Percentiles rank a stretch among this genome's conserved stretches.
Conservation (phyloP, 2,888 invertebrate genomes). For the Apotomis capreana region DNA sequence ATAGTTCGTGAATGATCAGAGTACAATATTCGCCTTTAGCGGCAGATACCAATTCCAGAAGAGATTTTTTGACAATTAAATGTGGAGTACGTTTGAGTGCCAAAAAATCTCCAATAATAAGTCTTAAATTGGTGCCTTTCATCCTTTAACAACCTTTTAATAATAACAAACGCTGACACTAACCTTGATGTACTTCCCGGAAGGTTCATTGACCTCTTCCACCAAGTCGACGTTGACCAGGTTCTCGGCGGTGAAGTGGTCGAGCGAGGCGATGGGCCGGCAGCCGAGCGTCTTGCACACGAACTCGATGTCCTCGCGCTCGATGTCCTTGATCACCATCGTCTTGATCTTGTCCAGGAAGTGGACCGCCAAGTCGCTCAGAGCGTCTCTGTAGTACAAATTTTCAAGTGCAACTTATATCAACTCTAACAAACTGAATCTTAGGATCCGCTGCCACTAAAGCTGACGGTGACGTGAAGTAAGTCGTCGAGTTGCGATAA, state of each 20-base stretch:
- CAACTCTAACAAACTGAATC: no score
- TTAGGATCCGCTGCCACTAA: no score
- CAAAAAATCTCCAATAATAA: no score
- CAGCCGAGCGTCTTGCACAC: slow-evolving; percentile 97
- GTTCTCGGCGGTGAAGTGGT: slow-evolving; percentile 97
- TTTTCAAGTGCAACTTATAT: background rate
- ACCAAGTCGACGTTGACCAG: slow-evolving; percentile 96
- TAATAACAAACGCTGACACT: background rate
- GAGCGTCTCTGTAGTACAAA: slow-evolving; percentile 90
- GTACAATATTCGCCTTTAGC: no score
- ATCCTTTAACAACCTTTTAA: no score
- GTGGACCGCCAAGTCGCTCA: slow-evolving; percentile 98
- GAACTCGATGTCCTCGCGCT: slow-evolving; percentile 99
- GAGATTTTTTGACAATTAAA: no score
- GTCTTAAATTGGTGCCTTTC: no score
- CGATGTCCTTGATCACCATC: slow-evolving; percentile 98
- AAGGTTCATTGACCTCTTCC: slow-evolving; percentile 95
- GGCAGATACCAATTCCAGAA: no score
- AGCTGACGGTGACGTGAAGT: no score
- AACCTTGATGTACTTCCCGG: slow-evolving; percentile 95
- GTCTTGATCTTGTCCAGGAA: slow-evolving; percentile 99
- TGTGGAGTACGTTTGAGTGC: no score
- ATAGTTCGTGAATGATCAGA: no score
- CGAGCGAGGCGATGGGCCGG: slow-evolving; percentile 98
- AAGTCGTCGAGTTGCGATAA: no score